A percentile compares a stretch with the other conserved stretches of the same genome.
Evolutionary conservation across 2,888 invertebrate genomes (phyloP).

Genomic region (Orthosia gracilis): DNA sequence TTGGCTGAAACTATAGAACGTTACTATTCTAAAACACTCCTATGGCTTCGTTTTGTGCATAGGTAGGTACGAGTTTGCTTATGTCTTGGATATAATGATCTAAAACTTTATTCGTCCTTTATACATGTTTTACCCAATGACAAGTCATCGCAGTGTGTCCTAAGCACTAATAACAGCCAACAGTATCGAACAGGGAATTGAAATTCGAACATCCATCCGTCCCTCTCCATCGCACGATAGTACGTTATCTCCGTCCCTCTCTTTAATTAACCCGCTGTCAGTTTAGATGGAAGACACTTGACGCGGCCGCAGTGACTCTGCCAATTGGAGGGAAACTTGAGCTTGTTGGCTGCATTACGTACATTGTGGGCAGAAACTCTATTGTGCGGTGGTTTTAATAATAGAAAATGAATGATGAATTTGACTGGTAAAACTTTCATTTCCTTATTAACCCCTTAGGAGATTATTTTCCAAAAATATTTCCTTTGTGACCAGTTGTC

Average conservation of each 20-base stretch:
- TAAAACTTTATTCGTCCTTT: background rate
- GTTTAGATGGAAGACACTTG: slow-evolving; percentile 83
- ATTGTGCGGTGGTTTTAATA: slow-evolving; percentile 3
- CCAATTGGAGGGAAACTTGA: slow-evolving; percentile 83
- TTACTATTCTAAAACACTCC: background rate
- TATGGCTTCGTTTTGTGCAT: too few relatives aligned
- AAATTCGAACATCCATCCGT: slow-evolving; percentile 61
- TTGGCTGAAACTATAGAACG: too few relatives aligned
- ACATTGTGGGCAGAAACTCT: slow-evolving; percentile 3
- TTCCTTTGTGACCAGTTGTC: too few relatives aligned
- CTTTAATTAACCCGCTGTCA: slow-evolving; percentile 81
- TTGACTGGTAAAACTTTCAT: too few relatives aligned
- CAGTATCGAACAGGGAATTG: slow-evolving; percentile 62
- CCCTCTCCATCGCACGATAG: slow-evolving; percentile 48
- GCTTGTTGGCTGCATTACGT: slow-evolving; percentile 65
- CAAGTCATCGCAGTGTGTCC: background rate
- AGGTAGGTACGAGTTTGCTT: too few relatives aligned
- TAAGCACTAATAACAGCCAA: slow-evolving; percentile 35
- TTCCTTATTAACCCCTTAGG: too few relatives aligned
- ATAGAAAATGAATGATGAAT: too few relatives aligned
- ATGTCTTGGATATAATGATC: background rate
- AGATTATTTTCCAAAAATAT: too few relatives aligned
- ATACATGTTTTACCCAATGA: background rate
- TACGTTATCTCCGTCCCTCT: slow-evolving; percentile 63
- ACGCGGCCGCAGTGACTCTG: slow-evolving; percentile 80